Conservation (phyloP, 2,888 invertebrate species). For the Sesia apiformis region DNA sequence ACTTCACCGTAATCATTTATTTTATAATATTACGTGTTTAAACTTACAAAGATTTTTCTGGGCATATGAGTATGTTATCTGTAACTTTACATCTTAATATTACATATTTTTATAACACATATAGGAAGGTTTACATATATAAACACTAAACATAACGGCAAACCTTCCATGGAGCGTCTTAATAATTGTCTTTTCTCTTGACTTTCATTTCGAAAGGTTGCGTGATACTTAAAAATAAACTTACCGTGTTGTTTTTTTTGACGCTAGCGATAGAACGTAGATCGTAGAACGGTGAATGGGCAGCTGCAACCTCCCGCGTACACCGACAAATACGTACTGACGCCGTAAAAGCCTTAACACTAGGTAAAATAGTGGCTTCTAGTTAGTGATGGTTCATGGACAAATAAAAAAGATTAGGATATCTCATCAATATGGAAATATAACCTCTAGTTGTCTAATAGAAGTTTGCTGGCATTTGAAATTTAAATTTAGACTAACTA, state of each 20-base stretch:
- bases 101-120: too few relatives aligned
- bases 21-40: too few relatives aligned
- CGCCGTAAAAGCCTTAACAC: conserved; percentile 3
- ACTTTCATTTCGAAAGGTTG: not conserved
- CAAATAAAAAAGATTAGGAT: not conserved
- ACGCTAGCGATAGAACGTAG: not conserved
- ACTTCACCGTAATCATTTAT: too few relatives aligned
- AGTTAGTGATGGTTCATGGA: not conserved
- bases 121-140: not conserved
- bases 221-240: not conserved
- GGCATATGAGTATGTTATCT: too few relatives aligned
- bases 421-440: too few relatives aligned
- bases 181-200: not conserved
- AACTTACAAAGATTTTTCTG: too few relatives aligned
- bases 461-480: too few relatives aligned
- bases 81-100: too few relatives aligned
- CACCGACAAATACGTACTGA: conserved; percentile 4
- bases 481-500: too few relatives aligned
- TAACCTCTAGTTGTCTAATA: too few relatives aligned
- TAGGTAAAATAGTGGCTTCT: not conserved
- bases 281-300: not conserved
- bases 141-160: not conserved
- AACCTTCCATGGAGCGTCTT: not conserved
- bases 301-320: conserved; percentile 5
- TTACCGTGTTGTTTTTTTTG: conserved; percentile 3